A percentile compares a stretch with the other conserved stretches of the same genome.
Conservation (phyloP, 1,140 invertebrate genomes). For the Trigoniulus corallinus region DNA sequence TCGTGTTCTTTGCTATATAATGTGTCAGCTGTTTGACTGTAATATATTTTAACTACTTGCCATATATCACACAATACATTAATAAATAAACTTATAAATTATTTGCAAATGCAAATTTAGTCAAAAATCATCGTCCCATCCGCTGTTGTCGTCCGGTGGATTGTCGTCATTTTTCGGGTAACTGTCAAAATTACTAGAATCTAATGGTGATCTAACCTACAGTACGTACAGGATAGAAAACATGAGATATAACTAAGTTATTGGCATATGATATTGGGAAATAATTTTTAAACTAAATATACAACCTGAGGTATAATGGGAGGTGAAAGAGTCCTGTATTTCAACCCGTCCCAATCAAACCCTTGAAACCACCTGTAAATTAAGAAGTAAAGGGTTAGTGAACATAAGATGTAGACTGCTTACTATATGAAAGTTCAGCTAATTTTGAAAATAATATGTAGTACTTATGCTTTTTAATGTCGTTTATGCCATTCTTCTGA, state of each 20-base stretch:
- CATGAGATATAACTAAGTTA: too few relatives aligned
- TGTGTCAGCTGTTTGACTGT: too few relatives aligned
- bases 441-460: too few relatives aligned
- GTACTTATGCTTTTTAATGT: constrained; percentile 96
- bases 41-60: too few relatives aligned
- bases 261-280: too few relatives aligned
- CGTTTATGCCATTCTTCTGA: constrained; percentile 89
- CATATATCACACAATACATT: too few relatives aligned
- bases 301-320: constrained; percentile 85
- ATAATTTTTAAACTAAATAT: too few relatives aligned
- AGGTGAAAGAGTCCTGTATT: constrained; percentile 66
- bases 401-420: too few relatives aligned
- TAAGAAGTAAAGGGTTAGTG: constrained; percentile 12
- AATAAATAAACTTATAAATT: too few relatives aligned
- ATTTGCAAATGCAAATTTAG: too few relatives aligned
- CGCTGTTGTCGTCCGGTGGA: constrained; percentile 69
- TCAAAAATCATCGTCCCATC: constrained; percentile 81
- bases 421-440: too few relatives aligned
- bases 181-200: constrained; percentile 74
- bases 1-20: too few relatives aligned
- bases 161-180: constrained; percentile 77
- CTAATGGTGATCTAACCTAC: constrained; percentile 40
- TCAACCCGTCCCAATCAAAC: constrained; percentile 97
- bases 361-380: constrained; percentile 91
- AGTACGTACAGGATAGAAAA: constrained; percentile 10